Evolutionary conservation across 2,888 invertebrate species (phyloP), one percentile per base, ranked within the genome.

Genomic region (Tachina fera): DNA sequence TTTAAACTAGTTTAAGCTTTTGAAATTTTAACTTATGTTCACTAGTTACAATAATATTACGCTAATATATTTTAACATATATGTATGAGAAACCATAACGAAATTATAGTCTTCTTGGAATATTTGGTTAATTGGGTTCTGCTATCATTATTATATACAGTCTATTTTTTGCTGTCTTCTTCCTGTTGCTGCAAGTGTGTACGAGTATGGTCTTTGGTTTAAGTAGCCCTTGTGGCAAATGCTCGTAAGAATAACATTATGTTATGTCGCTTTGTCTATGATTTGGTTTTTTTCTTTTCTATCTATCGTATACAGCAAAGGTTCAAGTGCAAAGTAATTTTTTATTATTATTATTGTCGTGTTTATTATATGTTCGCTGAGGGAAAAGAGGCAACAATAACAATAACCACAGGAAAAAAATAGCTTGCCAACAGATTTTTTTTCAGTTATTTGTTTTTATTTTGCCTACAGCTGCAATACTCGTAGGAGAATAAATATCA

Each of bases 221-320:
- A 80, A 80, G 80, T 82, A 65, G 81, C 81, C 85, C 85, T 82
- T 85, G 78, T 85, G 85, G 85, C 77, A 78, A 78, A 78, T 74
- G 41, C 63, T 63, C 74, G 51, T 78, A 78, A 82, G 53, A 74
- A 60, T 74, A 83, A 71, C 45, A 76, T 81, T 72, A 56, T 75
- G 74, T 81, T 72, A 56, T 75, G 74, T 51, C 0, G n/a, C 47
- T 60, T 60, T 72, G 14, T 67, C 31, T 41, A 39, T 58, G 16
- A 41, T 75, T 65, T 72, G 31, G 5, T 31, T 31, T 31, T 31
- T 31, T 31, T 31, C 0, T 1, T 31, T 31, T 31, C 31, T 1
- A 31, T 9, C 16, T 58, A 6, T 3, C 13, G 14, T 11, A 3
- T 13, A 49, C 10, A 22, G 9, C 10, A 53, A 8, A 65, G 53